Evolutionary conservation across 2,797 vertebrate species (phyloP).

Genomic region (Manis pentadactyla): DNA sequence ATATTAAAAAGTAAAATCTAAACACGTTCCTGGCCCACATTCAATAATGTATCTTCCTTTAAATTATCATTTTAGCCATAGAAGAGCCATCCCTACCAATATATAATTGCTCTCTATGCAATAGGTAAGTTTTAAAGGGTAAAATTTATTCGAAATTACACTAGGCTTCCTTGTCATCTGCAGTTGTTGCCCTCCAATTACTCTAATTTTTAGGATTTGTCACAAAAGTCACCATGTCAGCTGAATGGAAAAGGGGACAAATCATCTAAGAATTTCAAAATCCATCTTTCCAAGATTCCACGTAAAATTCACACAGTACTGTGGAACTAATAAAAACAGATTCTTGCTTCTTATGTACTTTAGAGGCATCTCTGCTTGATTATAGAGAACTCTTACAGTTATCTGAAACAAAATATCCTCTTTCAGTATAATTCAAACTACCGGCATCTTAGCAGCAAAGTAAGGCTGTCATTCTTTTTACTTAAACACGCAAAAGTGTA

Average conservation of each 20-base stretch:
- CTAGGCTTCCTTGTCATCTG: constrained; percentile 37
- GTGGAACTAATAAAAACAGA: constrained; percentile 22
- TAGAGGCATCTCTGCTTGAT: constrained; percentile 58
- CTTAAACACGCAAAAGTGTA: constrained; percentile 85
- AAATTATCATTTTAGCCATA: constrained; percentile 73
- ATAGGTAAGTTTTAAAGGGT: constrained; percentile 62
- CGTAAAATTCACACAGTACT: background rate
- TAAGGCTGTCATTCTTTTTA: constrained; percentile 81
- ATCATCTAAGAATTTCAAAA: constrained; percentile 59
- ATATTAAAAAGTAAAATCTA: constrained; percentile 82
- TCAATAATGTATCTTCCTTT: constrained; percentile 76
- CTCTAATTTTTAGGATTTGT: constrained; percentile 51
- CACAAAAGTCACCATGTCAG: constrained; percentile 48
- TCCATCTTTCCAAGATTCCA: constrained; percentile 14
- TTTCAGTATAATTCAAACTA: constrained; percentile 71
- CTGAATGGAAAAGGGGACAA: constrained; percentile 65
- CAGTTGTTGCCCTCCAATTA: constrained; percentile 14
- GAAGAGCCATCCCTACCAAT: constrained; percentile 53
- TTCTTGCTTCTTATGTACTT: constrained; percentile 49
- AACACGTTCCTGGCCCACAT: constrained; percentile 66
- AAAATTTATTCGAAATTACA: constrained; percentile 52
- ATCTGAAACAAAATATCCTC: constrained; percentile 75
- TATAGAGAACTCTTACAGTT: constrained; percentile 49
- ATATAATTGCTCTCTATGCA: constrained; percentile 57
- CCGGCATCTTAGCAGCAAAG: constrained; percentile 73